Conservation (phyloP, 2,113 vertebrate species). For the Silurus meridionalis region DNA sequence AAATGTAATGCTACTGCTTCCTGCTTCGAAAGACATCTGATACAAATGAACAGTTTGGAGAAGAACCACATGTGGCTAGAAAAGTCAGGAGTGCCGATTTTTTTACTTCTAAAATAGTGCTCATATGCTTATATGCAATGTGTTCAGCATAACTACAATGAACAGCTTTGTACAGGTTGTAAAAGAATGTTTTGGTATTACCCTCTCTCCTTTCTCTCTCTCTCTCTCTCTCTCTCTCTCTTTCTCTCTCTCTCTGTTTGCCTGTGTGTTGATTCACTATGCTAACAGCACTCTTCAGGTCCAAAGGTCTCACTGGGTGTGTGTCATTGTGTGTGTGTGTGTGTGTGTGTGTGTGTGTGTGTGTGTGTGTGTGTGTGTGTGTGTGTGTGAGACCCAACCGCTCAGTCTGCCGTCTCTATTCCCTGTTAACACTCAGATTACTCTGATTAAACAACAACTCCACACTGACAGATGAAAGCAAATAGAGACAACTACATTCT, state of each 20-base stretch:
- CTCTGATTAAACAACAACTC: conserved; percentile 53
- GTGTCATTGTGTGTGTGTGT: conserved; percentile 39
- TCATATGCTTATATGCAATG: background rate
- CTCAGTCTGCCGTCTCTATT: conserved; percentile 50
- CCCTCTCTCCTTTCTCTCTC: background rate
- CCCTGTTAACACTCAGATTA: conserved; percentile 61
- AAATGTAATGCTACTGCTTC: too few relatives aligned
- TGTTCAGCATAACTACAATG: background rate
- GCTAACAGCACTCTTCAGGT: conserved; percentile 47
- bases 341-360: conserved; percentile 53
- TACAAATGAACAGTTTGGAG: too few relatives aligned
- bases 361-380: conserved; percentile 25
- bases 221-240: background rate
- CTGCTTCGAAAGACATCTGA: too few relatives aligned
- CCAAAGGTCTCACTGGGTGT: conserved; percentile 62
- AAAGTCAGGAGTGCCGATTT: background rate
- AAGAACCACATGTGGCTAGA: too few relatives aligned
- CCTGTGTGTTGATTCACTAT: conserved; percentile 44
- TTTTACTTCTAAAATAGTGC: conserved; percentile 6
- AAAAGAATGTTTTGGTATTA: conserved; percentile 10
- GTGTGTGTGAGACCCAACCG: conserved; percentile 52
- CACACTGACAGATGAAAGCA: conserved; percentile 60
- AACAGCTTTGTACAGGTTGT: background rate
- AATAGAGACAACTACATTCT: conserved; percentile 57
- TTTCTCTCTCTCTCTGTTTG: background rate